Evolutionary conservation across 2,113 vertebrate genomes (phyloP), one percentile per base, ranked within the genome.

Genomic region (Alligator sinensis): DNA sequence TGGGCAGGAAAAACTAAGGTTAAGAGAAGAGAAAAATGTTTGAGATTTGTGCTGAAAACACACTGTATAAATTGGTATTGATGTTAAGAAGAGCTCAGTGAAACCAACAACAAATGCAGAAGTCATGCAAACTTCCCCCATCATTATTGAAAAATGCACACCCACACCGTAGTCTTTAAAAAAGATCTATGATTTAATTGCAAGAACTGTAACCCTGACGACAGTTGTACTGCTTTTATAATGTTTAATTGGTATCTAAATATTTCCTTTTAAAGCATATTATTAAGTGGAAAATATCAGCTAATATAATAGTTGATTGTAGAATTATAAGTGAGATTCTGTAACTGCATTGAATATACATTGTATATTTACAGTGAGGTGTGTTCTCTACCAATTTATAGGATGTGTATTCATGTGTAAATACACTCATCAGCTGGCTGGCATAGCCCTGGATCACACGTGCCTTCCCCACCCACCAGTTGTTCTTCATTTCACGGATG

Each of bases 331-430:
- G 3, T 15, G 30, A 74, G 1, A 0, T 7, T 59, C 57, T 60
- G 19, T 28, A 80, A 77, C 11, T 14, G 13, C 30, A 30, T 70
- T 6, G 59, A 91, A 38, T 38, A 79, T 47, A 11, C 0, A 0
- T 28, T 91, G 77, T 55, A 61, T 47, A 70, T 11, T 27, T 85
- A 64, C 34, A 92, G 85, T 77, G 77, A 95, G 92, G 17, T 55
- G 14, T 55, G 28, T 47, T 80, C 83, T 81, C 89, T 80, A 95
- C n/a, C 89, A 82, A 87, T 92, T 94, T 88, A 77, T 34, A 88
- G 55, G 64, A 74, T 95, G 86, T 30, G 91, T 38, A 78, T 7
- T 57, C 62, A 79, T 74, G 68, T 77, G 84, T 72, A 86, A 64
- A 84, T 94, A 30, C 58, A 83, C 94, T 95, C 87, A 82, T 86